phyloP scores from a whole-genome alignment of 2,797 vertebrate species.

The Eremophila alpestris region DNA sequence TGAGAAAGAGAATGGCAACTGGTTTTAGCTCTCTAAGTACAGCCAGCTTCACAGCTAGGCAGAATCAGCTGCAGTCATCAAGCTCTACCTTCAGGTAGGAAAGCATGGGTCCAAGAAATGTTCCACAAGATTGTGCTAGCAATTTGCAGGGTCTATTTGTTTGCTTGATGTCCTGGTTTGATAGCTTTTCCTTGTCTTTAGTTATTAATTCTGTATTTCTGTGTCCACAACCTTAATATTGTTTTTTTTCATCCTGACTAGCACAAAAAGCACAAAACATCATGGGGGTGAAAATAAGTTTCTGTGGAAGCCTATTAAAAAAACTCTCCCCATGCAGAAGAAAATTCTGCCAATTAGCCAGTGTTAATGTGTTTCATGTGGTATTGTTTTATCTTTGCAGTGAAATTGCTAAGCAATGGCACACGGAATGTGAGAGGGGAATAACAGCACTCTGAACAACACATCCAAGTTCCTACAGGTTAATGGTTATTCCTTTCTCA shows the following conservation, averaged over 20 bases:
- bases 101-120: background rate
- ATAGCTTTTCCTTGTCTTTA: background rate
- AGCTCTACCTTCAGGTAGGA: background rate
- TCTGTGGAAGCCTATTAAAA: background rate
- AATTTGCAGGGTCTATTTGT: background rate
- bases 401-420: background rate
- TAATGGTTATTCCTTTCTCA: background rate
- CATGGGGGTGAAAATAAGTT: background rate
- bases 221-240: background rate
- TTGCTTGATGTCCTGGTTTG: background rate
- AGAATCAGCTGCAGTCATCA: background rate
- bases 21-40: background rate
- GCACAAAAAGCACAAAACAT: background rate
- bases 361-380: background rate
- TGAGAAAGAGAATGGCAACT: background rate
- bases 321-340: background rate
- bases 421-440: background rate
- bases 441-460: background rate
- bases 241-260: background rate
- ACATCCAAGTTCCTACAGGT: background rate
- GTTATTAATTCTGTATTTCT: background rate
- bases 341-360: background rate
- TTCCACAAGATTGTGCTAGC: background rate
- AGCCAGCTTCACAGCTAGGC: background rate
- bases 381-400: background rate